Conservation (phyloP, 2,113 vertebrate genomes). For the Microcebus murinus region DNA sequence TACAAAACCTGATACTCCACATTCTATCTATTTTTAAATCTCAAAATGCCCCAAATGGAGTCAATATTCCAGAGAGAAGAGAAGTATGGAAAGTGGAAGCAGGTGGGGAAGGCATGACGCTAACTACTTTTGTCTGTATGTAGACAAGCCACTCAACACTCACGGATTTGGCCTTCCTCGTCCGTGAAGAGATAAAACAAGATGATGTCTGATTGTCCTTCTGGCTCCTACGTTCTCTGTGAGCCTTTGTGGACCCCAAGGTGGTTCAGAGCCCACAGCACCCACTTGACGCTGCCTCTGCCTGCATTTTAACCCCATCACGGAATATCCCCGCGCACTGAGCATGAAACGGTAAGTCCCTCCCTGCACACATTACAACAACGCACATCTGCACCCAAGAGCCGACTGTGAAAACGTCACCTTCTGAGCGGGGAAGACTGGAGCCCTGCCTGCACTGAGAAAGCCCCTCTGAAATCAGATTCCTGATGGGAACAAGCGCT, state of each 20-base stretch:
- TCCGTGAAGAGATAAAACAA: neutral
- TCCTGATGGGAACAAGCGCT: neutral
- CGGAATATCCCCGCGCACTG: accelerated
- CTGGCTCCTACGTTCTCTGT: neutral
- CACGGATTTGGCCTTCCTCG: neutral
- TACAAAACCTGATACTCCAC: neutral
- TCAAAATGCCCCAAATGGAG: neutral
- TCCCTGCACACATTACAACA: neutral
- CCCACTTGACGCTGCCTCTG: neutral
- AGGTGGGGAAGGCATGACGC: neutral
- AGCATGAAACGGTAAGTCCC: neutral
- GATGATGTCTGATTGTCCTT: neutral
- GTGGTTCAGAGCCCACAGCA: neutral
- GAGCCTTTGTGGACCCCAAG: accelerated
- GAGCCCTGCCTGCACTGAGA: neutral
- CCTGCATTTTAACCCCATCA: accelerated
- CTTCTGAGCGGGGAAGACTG: neutral
- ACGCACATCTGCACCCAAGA: neutral
- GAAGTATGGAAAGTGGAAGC: neutral
- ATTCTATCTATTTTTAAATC: neutral
- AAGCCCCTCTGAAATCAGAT: neutral
- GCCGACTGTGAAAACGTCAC: neutral
- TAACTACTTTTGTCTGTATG: neutral
- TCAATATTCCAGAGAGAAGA: neutral
- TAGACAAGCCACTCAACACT: no score